Evolutionary conservation across 2,113 vertebrate genomes (phyloP), one percentile per base, ranked within the genome.

Genomic region (Merops nubicus): DNA sequence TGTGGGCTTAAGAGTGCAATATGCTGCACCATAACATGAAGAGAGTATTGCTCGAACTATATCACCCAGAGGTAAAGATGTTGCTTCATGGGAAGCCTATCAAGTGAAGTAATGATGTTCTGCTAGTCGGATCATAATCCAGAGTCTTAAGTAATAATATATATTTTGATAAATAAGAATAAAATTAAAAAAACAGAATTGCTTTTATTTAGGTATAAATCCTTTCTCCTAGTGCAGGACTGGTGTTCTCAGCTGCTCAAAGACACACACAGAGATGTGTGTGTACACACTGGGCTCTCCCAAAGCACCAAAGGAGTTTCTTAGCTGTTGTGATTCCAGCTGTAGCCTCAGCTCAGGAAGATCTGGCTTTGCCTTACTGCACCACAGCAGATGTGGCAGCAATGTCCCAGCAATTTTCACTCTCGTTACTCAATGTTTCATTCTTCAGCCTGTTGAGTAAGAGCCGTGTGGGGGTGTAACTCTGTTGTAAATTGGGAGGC

Each of bases 1-100:
- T 48, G 14, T 38, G 17, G 33, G 15, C 5, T 54, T 33, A 22
- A 1, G 2, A 4, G 2, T 11, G 5, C 8, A 11, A 6, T 2
- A 14, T 31, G 25, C 42, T 51, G 31, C 28, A 20, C 43, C 28
- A 11, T 8, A 19, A 23, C 13, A 2, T 34, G 34, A 48, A 34
- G 23, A 65, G 34, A 29, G 20, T n/a, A 38, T 26, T 53, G 9
- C 16, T 53, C n/a, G 40, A 67, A 26, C 67, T 60, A 7, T n/a
- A 15, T 48, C 26, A n/a, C 6, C 36, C 26, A 29, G 38, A 0
- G 1, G 23, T 42, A 21, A 54, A 11, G 15, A 17, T 5, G 4
- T 53, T 40, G 36, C 15, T 59, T 65, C 31, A 29, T 0, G 2
- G 38, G 47, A 60, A 38, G 15, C 36, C 31, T 78, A 50, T 77